Percentiles rank a stretch among this genome's conserved stretches.
Conservation (phyloP, 2,888 invertebrate species). For the Drosophila niveifrons region DNA sequence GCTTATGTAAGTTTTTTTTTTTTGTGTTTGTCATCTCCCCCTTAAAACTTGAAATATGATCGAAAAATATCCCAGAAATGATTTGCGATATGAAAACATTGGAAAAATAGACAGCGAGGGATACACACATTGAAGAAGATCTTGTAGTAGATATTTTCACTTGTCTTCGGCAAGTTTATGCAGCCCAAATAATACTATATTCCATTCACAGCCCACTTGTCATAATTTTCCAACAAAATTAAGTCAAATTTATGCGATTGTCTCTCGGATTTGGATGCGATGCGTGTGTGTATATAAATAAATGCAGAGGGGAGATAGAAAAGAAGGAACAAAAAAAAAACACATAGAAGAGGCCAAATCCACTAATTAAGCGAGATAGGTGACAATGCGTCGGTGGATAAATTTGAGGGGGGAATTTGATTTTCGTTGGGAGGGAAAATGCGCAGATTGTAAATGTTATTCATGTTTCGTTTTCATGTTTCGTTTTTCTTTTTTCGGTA, state of each 20-base stretch:
- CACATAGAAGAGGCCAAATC: conserved; percentile 61
- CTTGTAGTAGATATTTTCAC: conserved; percentile 54
- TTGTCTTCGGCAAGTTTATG: conserved; percentile 43
- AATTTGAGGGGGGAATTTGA: conserved; percentile 39
- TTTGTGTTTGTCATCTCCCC: conserved; percentile 36
- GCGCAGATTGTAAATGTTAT: conserved; percentile 61
- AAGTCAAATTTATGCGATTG: conserved; percentile 68
- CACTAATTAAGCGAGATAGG: conserved; percentile 78
- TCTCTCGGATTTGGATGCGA: conserved; percentile 64
- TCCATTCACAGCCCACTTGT: conserved; percentile 67
- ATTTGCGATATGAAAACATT: conserved; percentile 72
- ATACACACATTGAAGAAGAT: not conserved
- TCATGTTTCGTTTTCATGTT: conserved; percentile 62
- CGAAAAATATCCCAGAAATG: conserved; percentile 55
- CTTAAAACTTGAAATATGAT: conserved; percentile 14
- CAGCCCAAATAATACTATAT: conserved; percentile 24
- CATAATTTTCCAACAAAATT: conserved; percentile 75
- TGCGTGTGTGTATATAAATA: conserved; percentile 59
- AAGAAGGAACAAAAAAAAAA: not conserved
- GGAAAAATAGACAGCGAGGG: conserved; percentile 22
- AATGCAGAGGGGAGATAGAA: conserved; percentile 20
- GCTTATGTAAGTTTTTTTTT: conserved; percentile 55
- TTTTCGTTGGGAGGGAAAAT: conserved; percentile 35
- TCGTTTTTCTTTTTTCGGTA: conserved; percentile 18
- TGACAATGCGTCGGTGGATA: conserved; percentile 62